These are phyloP conservation scores for Pseudorasbora parva DNA, from an alignment of 2,113 vertebrate species.

Conservation along the genomic window DNA sequence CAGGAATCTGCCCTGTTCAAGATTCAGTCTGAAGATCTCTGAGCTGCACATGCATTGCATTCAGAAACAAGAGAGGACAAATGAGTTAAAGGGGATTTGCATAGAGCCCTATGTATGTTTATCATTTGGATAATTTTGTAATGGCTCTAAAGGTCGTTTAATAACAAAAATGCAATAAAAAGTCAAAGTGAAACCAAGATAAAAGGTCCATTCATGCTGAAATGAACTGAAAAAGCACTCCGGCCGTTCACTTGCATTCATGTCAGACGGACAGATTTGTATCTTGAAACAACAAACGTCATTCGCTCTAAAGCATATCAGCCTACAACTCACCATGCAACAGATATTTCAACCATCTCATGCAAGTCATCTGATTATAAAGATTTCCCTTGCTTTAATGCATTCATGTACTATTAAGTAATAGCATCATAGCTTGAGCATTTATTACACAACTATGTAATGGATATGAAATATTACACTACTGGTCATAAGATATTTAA, in stretches of 20 bases:
- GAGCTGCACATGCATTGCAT: slow-evolving; percentile 75
- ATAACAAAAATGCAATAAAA: neutral
- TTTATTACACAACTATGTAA: neutral
- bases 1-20: slow-evolving; percentile 94
- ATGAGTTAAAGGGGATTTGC: neutral
- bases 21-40: slow-evolving; percentile 91
- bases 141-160: too few species aligned
- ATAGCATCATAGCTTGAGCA: neutral
- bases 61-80: neutral
- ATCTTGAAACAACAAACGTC: neutral
- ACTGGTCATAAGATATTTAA: neutral
- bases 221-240: neutral
- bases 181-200: neutral
- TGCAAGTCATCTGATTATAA: neutral
- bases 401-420: neutral
- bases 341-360: neutral
- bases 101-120: neutral
- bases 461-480: neutral
- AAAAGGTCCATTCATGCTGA: neutral
- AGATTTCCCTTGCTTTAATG: neutral
- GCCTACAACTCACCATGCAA: neutral
- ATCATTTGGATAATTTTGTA: neutral
- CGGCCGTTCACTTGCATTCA: neutral
- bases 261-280: neutral
- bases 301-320: neutral